These are phyloP conservation scores for Amia ocellicauda DNA, from an alignment of 2,113 vertebrate species.

Conservation along the genomic window DNA sequence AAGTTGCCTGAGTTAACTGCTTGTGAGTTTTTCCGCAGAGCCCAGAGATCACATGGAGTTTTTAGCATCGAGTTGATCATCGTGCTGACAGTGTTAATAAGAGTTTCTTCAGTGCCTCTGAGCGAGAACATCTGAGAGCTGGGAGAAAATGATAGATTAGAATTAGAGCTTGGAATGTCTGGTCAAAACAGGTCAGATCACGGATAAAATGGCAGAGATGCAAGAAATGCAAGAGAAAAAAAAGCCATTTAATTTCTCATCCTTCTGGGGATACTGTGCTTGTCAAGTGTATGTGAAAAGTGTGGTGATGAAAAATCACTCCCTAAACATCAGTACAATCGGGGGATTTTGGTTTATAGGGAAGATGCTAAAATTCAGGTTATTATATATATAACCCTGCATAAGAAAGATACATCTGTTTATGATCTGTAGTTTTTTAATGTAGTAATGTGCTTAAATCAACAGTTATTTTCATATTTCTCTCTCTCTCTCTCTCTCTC, in stretches of 20 bases:
- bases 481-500: no score
- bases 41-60: background rate
- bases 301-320: background rate
- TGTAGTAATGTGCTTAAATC: no score
- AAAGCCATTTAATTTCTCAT: conserved; percentile 6
- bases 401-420: no score
- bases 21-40: background rate
- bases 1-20: no score
- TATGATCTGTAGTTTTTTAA: no score
- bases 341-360: no score
- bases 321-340: no score
- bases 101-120: background rate
- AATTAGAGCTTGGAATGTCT: conserved; percentile 23
- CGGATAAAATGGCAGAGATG: conserved; percentile 32
- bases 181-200: conserved; percentile 34
- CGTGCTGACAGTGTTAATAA: background rate
- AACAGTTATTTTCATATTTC: no score
- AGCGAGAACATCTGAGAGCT: background rate
- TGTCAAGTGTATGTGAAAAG: background rate
- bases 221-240: conserved; percentile 37
- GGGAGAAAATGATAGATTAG: conserved; percentile 19
- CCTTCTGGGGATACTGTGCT: background rate
- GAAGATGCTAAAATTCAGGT: no score
- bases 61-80: background rate
- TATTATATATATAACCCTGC: no score